Evolutionary conservation across 2,888 invertebrate genomes (phyloP).

Genomic region (Phoenoteleia sp.): DNA sequence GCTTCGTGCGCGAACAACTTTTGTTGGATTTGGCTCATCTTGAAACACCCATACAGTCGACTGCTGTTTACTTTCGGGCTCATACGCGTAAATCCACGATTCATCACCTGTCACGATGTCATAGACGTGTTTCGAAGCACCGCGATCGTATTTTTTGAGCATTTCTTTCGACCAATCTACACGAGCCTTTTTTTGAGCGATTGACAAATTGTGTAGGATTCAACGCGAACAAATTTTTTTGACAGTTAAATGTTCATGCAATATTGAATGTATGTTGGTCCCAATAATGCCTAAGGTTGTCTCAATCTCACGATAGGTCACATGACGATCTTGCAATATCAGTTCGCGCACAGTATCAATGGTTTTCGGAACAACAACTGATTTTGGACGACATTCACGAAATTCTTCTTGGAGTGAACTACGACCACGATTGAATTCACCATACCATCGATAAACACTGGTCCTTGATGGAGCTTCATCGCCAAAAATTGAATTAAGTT

Average conservation of each 20-base stretch:
- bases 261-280: conserved; percentile 67
- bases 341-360: conserved; percentile 77
- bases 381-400: conserved; percentile 9
- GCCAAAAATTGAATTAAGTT: conserved; percentile 73
- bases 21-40: conserved; percentile 74
- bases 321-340: conserved; percentile 76
- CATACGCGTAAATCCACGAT: conserved; percentile 75
- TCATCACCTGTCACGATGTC: conserved; percentile 61
- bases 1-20: conserved; percentile 74
- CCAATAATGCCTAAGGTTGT: conserved; percentile 72
- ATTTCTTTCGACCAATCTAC: conserved; percentile 75
- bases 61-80: conserved; percentile 67
- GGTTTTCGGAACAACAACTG: conserved; percentile 74
- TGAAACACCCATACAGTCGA: conserved; percentile 72
- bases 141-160: conserved; percentile 67
- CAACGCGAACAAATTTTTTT: conserved; percentile 66
- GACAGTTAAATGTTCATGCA: conserved; percentile 67
- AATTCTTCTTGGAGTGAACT: conserved; percentile 65
- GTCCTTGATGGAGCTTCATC: not conserved
- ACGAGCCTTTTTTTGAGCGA: conserved; percentile 76
- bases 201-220: conserved; percentile 71
- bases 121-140: conserved; percentile 74
- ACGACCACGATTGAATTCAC: conserved; percentile 68
- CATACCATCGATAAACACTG: conserved; percentile 74
- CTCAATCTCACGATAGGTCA: conserved; percentile 73